Percentiles rank a stretch among this genome's conserved stretches.
These are phyloP conservation scores for Camponotus fellah DNA, from an alignment of 2,888 invertebrate genomes.

Conservation along the genomic window DNA sequence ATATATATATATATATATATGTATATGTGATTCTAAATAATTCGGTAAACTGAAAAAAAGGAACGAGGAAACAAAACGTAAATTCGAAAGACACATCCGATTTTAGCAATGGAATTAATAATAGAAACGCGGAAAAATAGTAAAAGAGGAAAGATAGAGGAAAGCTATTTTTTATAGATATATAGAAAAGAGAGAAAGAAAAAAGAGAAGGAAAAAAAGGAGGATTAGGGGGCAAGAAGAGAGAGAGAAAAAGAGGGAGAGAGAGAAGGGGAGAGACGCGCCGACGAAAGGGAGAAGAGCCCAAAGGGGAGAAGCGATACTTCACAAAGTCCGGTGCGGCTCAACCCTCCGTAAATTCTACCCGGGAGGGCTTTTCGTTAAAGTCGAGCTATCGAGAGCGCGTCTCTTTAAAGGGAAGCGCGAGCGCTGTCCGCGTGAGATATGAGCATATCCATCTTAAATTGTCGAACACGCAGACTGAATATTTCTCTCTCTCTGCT, in stretches of 20 bases:
- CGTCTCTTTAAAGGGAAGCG: slow-evolving; percentile 74
- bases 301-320: slow-evolving; percentile 28
- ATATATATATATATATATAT: not conserved
- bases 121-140: not conserved
- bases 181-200: not conserved
- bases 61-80: not conserved
- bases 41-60: not conserved
- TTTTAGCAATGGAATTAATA: not conserved
- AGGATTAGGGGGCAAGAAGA: not conserved
- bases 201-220: too few species aligned
- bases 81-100: slow-evolving; percentile 22
- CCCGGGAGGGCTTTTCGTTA: slow-evolving; percentile 61
- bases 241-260: not conserved
- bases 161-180: slow-evolving; percentile 1
- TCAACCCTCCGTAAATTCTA: slow-evolving; percentile 68
- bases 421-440: slow-evolving; percentile 52
- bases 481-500: slow-evolving; percentile 28
- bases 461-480: slow-evolving; percentile 39
- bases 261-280: not conserved
- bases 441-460: slow-evolving; percentile 75
- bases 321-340: slow-evolving; percentile 61
- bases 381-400: slow-evolving; percentile 63
- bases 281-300: slow-evolving; percentile 37
- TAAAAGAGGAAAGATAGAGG: not conserved
- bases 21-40: not conserved